Conservation (phyloP, 1,140 invertebrate genomes). For the Drosophila erecta region DNA sequence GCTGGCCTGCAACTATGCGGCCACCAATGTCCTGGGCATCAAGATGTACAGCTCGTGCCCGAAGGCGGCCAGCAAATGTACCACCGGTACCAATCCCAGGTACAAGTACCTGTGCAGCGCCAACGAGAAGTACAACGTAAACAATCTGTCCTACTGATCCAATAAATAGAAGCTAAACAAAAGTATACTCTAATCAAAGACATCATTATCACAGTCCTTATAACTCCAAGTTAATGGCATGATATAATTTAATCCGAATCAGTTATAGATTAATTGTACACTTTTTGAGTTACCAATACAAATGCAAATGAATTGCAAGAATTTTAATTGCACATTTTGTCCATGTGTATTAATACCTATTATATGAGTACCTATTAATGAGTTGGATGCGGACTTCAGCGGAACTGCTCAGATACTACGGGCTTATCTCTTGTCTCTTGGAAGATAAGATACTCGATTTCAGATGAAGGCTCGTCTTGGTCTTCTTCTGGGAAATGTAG, state of each 20-base stretch:
- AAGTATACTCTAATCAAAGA: too few relatives aligned
- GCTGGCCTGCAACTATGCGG: constrained; percentile 73
- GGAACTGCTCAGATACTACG: background rate
- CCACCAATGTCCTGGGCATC: constrained; percentile 64
- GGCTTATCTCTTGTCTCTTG: background rate
- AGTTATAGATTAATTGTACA: too few relatives aligned
- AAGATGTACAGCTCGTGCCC: constrained; percentile 64
- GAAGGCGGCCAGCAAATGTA: constrained; percentile 56
- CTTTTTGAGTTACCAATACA: too few relatives aligned
- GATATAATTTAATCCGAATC: too few relatives aligned
- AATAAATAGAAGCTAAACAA: background rate
- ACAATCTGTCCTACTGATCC: constrained; percentile 51
- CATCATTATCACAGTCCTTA: too few relatives aligned
- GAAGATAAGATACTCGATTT: background rate
- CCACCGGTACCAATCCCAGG: constrained; percentile 58
- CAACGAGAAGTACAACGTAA: constrained; percentile 70
- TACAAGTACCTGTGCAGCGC: constrained; percentile 65
- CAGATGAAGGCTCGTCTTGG: constrained; percentile 1
- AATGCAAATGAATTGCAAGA: too few relatives aligned
- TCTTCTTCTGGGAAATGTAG: background rate
- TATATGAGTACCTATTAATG: too few relatives aligned
- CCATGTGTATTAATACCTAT: too few relatives aligned
- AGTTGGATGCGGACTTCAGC: background rate
- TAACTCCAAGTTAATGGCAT: too few relatives aligned
- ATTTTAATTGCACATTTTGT: too few relatives aligned